These are phyloP conservation scores for Acanthosoma haemorrhoidale DNA, from an alignment of 2,888 invertebrate genomes.

Conservation along the genomic window DNA sequence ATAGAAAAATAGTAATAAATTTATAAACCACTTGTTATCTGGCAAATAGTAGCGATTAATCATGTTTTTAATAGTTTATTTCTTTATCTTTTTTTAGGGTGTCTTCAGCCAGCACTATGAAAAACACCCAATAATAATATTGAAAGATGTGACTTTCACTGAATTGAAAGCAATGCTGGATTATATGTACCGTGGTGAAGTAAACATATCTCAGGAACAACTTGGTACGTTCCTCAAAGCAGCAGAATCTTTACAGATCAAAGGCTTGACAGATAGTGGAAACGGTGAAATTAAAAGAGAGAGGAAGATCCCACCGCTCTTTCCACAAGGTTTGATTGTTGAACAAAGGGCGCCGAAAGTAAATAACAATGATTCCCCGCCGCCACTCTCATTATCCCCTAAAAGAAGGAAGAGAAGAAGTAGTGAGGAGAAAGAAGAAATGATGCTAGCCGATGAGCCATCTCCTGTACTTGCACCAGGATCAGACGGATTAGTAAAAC, in stretches of 20 bases:
- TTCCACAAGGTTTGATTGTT: constrained; percentile 34
- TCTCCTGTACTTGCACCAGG: constrained; percentile 38
- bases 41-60: too few relatives aligned
- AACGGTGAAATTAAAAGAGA: constrained; percentile 34
- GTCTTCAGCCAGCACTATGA: constrained; percentile 83
- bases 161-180: constrained; percentile 89
- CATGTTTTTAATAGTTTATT: too few relatives aligned
- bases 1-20: too few relatives aligned
- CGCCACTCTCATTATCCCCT: constrained; percentile 24
- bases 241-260: constrained; percentile 86
- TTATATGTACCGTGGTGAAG: constrained; percentile 90
- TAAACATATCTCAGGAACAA: constrained; percentile 89
- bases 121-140: constrained; percentile 85
- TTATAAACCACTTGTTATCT: too few relatives aligned
- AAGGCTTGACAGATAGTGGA: constrained; percentile 63
- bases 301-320: constrained; percentile 34
- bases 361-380: constrained; percentile 38
- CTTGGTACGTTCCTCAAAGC: constrained; percentile 81
- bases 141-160: constrained; percentile 87
- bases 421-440: constrained; percentile 26
- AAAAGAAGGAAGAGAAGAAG: constrained; percentile 32
- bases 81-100: too few relatives aligned
- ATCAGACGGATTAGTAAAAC: constrained; percentile 18
- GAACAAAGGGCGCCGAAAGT: constrained; percentile 33
- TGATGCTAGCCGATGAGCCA: constrained; percentile 41